Conservation (phyloP, 2,888 invertebrate species). For the Heliconius erato region DNA sequence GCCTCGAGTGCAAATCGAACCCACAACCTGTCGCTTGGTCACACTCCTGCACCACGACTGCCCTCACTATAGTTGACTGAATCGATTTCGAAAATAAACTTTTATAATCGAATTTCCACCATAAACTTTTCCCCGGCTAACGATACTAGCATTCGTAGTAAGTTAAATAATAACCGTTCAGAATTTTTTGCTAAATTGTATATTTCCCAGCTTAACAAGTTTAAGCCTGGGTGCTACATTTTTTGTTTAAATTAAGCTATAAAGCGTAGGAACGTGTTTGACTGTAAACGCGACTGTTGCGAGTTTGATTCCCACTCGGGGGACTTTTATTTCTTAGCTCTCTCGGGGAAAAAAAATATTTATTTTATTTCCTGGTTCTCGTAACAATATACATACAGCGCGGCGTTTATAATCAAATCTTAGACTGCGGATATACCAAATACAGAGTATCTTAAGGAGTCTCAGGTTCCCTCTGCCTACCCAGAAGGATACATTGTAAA, state of each 20-base stretch:
- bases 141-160: slow-evolving; percentile 24
- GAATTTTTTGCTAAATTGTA: slow-evolving; percentile 16
- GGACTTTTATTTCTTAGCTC: too few species aligned
- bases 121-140: slow-evolving; percentile 13
- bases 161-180: slow-evolving; percentile 26
- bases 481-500: neutral
- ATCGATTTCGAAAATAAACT: neutral
- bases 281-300: too few species aligned
- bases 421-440: too few species aligned
- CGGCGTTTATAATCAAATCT: too few species aligned
- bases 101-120: neutral
- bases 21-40: too few species aligned
- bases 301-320: too few species aligned
- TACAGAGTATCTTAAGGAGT: neutral
- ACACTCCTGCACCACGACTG: too few species aligned
- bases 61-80: neutral
- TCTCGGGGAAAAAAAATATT: too few species aligned
- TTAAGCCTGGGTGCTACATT: neutral
- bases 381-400: too few species aligned
- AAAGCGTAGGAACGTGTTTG: neutral
- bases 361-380: too few species aligned
- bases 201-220: neutral
- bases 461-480: neutral
- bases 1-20: too few species aligned
- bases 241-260: neutral